phyloP scores from a whole-genome alignment of 2,797 vertebrate species.

The Pseudochirops cupreus region DNA sequence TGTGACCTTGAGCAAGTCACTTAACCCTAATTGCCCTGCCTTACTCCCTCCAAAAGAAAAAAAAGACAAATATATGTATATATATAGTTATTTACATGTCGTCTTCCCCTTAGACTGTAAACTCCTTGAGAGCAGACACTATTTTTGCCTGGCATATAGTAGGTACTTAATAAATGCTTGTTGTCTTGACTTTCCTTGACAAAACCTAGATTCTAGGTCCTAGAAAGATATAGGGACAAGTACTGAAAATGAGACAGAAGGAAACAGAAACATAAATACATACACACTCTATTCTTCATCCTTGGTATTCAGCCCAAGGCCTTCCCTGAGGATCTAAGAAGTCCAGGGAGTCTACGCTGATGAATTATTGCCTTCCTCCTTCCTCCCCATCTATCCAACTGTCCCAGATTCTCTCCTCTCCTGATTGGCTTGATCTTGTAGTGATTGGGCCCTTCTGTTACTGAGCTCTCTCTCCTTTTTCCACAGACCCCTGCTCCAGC shows the following conservation, averaged over 20 bases:
- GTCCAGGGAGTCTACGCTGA: not conserved
- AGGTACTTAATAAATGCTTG: not conserved
- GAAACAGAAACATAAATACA: not conserved
- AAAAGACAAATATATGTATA: no score
- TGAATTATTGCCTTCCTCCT: not conserved
- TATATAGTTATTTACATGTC: no score
- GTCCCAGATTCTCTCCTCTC: not conserved
- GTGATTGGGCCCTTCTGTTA: not conserved
- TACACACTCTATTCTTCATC: not conserved
- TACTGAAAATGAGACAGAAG: not conserved
- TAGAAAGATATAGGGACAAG: not conserved
- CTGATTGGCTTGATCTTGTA: not conserved
- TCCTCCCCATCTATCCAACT: not conserved
- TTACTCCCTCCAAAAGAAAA: no score
- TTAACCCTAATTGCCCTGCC: no score
- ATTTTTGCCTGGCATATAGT: not conserved
- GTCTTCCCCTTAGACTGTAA: no score
- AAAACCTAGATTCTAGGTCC: not conserved
- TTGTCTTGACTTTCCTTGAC: not conserved
- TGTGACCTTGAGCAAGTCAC: no score
- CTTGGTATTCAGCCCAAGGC: not conserved
- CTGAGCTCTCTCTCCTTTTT: not conserved
- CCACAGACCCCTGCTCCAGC: constrained; percentile 66
- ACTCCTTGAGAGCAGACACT: not conserved
- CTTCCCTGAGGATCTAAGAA: not conserved